Percentiles rank a stretch among this genome's conserved stretches.
These are phyloP conservation scores for Hemibagrus guttatus DNA, from an alignment of 2,797 vertebrate species.

Conservation along the genomic window DNA sequence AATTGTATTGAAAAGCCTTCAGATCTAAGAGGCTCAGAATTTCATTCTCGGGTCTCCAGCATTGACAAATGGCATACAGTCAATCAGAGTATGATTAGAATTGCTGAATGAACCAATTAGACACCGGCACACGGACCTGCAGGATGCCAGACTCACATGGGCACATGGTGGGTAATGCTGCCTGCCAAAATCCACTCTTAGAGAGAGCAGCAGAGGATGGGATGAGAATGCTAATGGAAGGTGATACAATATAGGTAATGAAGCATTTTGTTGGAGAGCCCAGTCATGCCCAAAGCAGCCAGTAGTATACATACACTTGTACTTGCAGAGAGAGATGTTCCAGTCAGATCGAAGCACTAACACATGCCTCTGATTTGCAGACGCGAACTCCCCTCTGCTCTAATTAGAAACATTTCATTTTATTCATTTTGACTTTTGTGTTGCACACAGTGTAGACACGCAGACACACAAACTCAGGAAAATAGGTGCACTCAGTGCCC, in stretches of 20 bases:
- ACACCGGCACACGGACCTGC: slow-evolving; percentile 60
- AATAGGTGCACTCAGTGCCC: neutral
- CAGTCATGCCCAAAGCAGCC: slow-evolving; percentile 58
- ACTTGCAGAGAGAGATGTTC: slow-evolving; percentile 24
- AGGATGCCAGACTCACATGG: slow-evolving; percentile 48
- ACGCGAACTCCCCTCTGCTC: slow-evolving; percentile 42
- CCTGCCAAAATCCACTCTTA: slow-evolving; percentile 60
- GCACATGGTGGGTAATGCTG: slow-evolving; percentile 50
- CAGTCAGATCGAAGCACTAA: slow-evolving; percentile 55
- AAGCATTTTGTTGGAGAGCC: slow-evolving; percentile 64
- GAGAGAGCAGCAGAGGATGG: slow-evolving; percentile 38
- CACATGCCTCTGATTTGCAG: slow-evolving; percentile 62
- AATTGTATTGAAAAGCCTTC: slow-evolving; percentile 14
- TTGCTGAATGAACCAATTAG: slow-evolving; percentile 69
- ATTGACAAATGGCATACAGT: slow-evolving; percentile 54
- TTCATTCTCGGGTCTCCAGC: slow-evolving; percentile 44
- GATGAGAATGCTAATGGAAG: slow-evolving; percentile 65
- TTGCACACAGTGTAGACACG: slow-evolving; percentile 36
- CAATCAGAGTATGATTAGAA: slow-evolving; percentile 56
- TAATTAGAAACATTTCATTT: slow-evolving; percentile 54
- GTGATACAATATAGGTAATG: slow-evolving; percentile 72
- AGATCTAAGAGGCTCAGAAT: neutral
- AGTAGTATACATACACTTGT: slow-evolving; percentile 50
- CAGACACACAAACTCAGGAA: slow-evolving; percentile 19
- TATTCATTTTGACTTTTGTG: slow-evolving; percentile 53